Evolutionary conservation across 2,797 vertebrate genomes (phyloP), one percentile per base, ranked within the genome.

Genomic region (Luscinia luscinia): DNA sequence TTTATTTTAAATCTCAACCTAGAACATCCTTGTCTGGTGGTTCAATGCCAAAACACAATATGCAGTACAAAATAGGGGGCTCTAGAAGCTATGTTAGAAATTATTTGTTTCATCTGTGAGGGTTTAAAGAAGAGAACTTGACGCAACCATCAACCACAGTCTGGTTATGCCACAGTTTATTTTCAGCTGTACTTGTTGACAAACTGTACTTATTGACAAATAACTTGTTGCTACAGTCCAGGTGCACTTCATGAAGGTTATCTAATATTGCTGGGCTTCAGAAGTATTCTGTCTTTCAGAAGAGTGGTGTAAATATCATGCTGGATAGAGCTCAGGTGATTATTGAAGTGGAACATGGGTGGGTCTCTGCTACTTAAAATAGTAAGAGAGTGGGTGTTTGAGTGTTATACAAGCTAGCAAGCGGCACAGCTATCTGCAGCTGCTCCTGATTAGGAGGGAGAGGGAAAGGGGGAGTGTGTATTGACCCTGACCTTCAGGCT

Each of bases 401-500:
- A 34, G 38, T 61, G 27, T 76, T 82, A 78, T 13, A 38, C 51
- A 83, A 64, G 38, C 46, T 28, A 18, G 22, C 21, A 59, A 51
- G 52, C 83, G 68, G 34, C 18, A 55, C 17, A 77, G 36, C 48
- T 57, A 66, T 48, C 16, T 79, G 49, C 72, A 80, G 34, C 73
- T 76, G 26, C 64, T 88, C 32, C 63, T 40, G 41, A 21, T 43
- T 51, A 4, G 7, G 4, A 67, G 12, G 27, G 32, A 54, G 30
- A 54, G 10, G n/a, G 30, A 51, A 58, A 32, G 30, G 5, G 18
- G 21, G 15, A 52, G 20, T 0, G 0, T 15, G 5, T 17, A 4
- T 36, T 32, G 52, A 32, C 15, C 11, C 28, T 59, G 36, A 16
- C 43, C 36, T 90, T 89, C 49, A 72, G 70, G 11, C 40, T 67